phyloP scores from a whole-genome alignment of 2,113 vertebrate genomes.

The Raphicerus campestris region DNA sequence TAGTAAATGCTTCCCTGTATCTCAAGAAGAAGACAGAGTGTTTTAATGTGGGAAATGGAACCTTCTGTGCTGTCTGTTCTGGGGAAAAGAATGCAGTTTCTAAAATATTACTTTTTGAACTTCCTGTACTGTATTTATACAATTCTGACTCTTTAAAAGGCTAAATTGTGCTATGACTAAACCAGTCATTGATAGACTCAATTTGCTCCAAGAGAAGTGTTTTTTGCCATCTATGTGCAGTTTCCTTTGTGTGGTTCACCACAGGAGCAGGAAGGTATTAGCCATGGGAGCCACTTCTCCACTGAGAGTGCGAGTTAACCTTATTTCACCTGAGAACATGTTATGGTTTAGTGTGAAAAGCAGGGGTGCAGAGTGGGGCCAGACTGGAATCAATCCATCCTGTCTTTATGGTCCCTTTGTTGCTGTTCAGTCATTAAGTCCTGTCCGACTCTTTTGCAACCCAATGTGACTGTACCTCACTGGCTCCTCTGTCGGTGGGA shows the following conservation, averaged over 20 bases:
- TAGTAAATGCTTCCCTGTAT: constrained; percentile 71
- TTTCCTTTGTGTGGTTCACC: not conserved
- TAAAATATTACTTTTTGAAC: constrained; percentile 77
- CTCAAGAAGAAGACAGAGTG: constrained; percentile 70
- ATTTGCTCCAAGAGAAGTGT: constrained; percentile 28
- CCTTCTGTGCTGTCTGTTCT: constrained; percentile 71
- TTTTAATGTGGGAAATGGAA: constrained; percentile 77
- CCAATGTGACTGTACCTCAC: not conserved
- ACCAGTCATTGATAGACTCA: constrained; percentile 56
- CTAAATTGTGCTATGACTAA: constrained; percentile 68
- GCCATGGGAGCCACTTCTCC: not conserved
- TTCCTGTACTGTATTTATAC: constrained; percentile 75
- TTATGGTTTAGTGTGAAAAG: not conserved
- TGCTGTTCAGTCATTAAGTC: not conserved
- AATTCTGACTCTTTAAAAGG: constrained; percentile 70
- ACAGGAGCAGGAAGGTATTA: not conserved
- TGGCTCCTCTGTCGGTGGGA: not conserved
- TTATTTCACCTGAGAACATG: not conserved
- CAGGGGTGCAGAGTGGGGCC: too few relatives aligned
- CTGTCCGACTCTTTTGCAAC: accelerated
- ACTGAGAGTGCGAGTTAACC: too few relatives aligned
- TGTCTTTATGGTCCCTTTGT: not conserved
- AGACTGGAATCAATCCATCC: not conserved
- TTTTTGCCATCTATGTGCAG: not conserved
- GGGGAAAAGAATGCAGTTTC: constrained; percentile 72